These are phyloP conservation scores for Glareola pratincola DNA, from an alignment of 2,113 vertebrate genomes.

Conservation along the genomic window DNA sequence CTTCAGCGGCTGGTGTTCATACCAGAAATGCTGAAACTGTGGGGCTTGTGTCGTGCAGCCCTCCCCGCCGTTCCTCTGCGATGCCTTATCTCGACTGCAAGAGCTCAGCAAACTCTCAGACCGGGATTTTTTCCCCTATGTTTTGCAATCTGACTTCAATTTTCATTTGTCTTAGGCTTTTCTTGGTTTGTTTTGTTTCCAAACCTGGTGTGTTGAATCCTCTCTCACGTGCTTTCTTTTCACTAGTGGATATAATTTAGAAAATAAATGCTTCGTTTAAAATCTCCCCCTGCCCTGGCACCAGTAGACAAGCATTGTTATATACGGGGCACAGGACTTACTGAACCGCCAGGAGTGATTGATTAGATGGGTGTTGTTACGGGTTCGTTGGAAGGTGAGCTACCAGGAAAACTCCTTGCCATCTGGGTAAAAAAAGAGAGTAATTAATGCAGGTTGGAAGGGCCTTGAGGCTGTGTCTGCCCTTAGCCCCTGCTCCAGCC, in stretches of 20 bases:
- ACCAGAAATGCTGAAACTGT: background rate
- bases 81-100: no score
- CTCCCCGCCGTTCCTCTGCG: background rate
- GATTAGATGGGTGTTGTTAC: background rate
- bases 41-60: background rate
- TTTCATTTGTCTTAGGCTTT: background rate
- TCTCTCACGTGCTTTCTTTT: background rate
- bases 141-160: background rate
- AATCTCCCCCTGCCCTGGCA: background rate
- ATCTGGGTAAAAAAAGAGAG: background rate
- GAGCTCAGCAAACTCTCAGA: background rate
- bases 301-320: background rate
- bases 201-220: background rate
- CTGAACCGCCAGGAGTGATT: background rate
- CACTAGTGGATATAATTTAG: background rate
- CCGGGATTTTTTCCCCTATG: background rate
- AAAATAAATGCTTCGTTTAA: background rate
- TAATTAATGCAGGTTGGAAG: fast-evolving
- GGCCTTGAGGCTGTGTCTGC: background rate
- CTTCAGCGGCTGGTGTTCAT: background rate
- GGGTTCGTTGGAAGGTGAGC: background rate
- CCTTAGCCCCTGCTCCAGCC: background rate
- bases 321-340: background rate
- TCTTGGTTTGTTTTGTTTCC: background rate
- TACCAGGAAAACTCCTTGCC: background rate